Percentiles rank a stretch among this genome's conserved stretches.
phyloP scores from a whole-genome alignment of 2,113 vertebrate genomes.

The Manacus vitellinus region DNA sequence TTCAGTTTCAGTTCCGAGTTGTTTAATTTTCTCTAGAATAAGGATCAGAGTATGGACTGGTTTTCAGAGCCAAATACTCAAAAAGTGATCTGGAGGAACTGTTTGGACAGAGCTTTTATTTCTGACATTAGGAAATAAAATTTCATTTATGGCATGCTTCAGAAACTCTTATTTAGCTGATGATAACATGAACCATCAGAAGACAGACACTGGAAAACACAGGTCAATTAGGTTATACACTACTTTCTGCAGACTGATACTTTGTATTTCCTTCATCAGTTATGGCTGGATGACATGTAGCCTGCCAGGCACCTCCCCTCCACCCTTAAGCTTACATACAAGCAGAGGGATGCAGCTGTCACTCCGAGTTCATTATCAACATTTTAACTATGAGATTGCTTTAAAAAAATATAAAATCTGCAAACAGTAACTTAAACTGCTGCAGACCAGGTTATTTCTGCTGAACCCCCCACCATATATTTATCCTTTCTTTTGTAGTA shows the following conservation, averaged over 20 bases:
- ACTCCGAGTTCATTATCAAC: background rate
- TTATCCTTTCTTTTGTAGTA: background rate
- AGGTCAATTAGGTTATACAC: background rate
- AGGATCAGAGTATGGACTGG: background rate
- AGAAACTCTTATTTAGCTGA: slow-evolving; percentile 17
- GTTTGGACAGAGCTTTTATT: slow-evolving; percentile 21
- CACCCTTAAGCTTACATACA: accelerated
- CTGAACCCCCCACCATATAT: background rate
- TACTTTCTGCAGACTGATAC: background rate
- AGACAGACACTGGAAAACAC: background rate
- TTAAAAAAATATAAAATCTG: background rate
- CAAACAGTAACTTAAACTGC: background rate
- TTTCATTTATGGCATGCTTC: background rate
- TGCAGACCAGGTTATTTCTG: background rate
- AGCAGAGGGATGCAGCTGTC: background rate
- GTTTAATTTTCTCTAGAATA: background rate
- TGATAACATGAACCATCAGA: background rate
- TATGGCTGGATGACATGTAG: background rate
- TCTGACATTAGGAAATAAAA: background rate
- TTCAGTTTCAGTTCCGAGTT: background rate
- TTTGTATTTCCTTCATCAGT: background rate
- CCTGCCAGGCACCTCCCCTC: background rate
- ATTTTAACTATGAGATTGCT: background rate
- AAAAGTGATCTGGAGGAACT: background rate
- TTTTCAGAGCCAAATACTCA: background rate